These are phyloP conservation scores for Saxicola maurus DNA, from an alignment of 2,797 vertebrate genomes.

Conservation along the genomic window DNA sequence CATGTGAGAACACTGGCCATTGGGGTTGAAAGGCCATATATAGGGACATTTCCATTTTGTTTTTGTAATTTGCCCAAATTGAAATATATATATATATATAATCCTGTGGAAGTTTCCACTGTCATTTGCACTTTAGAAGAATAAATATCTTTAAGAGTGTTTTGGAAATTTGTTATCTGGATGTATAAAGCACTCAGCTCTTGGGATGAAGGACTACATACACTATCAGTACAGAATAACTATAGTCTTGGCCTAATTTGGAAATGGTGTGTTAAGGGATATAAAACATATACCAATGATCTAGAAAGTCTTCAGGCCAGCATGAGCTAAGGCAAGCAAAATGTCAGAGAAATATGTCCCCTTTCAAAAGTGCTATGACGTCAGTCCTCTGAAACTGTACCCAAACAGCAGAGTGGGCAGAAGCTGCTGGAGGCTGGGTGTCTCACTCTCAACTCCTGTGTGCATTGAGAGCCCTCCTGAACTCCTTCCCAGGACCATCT, in stretches of 20 bases:
- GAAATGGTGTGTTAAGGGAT: neutral
- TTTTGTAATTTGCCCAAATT: neutral
- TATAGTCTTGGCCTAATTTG: conserved; percentile 26
- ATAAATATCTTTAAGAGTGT: conserved; percentile 20
- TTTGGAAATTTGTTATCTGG: conserved; percentile 44
- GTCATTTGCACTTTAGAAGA: neutral
- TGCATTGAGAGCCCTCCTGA: neutral
- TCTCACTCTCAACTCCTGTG: neutral
- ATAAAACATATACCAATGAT: neutral
- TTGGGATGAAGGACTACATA: neutral
- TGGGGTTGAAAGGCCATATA: neutral
- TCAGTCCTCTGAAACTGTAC: neutral
- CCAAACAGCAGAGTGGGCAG: neutral
- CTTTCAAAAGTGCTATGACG: neutral
- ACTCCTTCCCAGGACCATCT: neutral
- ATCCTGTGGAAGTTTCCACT: neutral
- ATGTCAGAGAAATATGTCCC: neutral
- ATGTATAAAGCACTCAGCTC: neutral
- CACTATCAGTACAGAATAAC: neutral
- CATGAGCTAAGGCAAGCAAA: neutral
- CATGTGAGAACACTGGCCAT: neutral
- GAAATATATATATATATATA: neutral
- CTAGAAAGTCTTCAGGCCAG: neutral
- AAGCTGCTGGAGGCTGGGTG: neutral
- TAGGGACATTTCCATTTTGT: neutral